Evolutionary conservation across 2,797 vertebrate species (phyloP).

Genomic region (Mus caroli): DNA sequence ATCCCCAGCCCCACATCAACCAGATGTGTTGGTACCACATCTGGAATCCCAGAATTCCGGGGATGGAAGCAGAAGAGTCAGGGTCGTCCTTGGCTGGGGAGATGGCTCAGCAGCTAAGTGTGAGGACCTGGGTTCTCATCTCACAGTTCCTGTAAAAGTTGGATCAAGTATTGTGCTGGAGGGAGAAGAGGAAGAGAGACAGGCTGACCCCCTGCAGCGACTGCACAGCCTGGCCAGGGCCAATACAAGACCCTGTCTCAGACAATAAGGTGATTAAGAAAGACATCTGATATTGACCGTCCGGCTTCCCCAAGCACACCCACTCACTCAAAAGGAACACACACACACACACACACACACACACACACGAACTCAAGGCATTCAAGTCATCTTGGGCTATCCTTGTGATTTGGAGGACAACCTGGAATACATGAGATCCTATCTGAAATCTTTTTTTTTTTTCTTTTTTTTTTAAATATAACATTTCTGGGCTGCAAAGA

Average conservation of each 20-base stretch:
- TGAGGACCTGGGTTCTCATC: background rate
- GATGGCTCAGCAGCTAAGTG: background rate
- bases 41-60: background rate
- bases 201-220: background rate
- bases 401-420: background rate
- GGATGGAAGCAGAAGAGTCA: background rate
- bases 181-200: background rate
- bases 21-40: accelerated
- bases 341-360: background rate
- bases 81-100: background rate
- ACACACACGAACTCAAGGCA: background rate
- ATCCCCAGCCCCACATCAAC: background rate
- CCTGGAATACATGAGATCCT: background rate
- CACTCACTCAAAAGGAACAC: background rate
- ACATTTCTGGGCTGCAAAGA: background rate
- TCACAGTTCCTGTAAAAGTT: background rate
- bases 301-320: background rate
- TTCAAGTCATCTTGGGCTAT: background rate
- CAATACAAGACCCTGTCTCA: background rate
- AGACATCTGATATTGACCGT: background rate
- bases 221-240: background rate
- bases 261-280: background rate
- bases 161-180: background rate
- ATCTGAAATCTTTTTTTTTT: too few relatives aligned
- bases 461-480: background rate